Percentiles rank a stretch among this genome's conserved stretches.
Evolutionary conservation across 2,888 invertebrate genomes (phyloP).

Genomic region (Sicus ferrugineus): DNA sequence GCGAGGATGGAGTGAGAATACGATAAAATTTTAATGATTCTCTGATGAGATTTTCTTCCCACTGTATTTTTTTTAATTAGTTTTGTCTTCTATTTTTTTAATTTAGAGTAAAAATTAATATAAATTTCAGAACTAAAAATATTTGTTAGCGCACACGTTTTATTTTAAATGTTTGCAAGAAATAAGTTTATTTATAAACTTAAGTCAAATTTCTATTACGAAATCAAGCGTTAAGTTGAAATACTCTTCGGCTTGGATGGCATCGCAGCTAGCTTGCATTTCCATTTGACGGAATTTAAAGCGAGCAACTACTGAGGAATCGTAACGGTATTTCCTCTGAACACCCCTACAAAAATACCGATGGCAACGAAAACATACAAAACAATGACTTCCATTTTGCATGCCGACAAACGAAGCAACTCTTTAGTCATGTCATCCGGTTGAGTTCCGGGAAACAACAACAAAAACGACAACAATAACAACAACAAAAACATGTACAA

Average conservation of each 20-base stretch:
- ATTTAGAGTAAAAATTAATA: too few relatives aligned
- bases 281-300: conserved; percentile 7
- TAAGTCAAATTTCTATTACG: too few relatives aligned
- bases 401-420: background rate
- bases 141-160: too few relatives aligned
- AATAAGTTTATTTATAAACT: too few relatives aligned
- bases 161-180: too few relatives aligned
- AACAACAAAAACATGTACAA: background rate
- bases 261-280: too few relatives aligned
- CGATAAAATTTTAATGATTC: conserved; percentile 29
- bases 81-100: background rate
- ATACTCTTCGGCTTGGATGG: too few relatives aligned
- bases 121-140: too few relatives aligned
- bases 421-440: background rate
- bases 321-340: conserved; percentile 10
- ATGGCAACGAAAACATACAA: background rate
- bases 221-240: too few relatives aligned
- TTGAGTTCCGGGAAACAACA: background rate
- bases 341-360: background rate
- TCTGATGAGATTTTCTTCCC: conserved; percentile 5
- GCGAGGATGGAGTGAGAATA: background rate
- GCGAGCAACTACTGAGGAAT: too few relatives aligned
- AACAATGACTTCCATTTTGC: too few relatives aligned
- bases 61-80: conserved; percentile 6
- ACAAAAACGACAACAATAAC: conserved; percentile 3